Conservation (phyloP, 2,888 invertebrate species). For the Troides helena region DNA sequence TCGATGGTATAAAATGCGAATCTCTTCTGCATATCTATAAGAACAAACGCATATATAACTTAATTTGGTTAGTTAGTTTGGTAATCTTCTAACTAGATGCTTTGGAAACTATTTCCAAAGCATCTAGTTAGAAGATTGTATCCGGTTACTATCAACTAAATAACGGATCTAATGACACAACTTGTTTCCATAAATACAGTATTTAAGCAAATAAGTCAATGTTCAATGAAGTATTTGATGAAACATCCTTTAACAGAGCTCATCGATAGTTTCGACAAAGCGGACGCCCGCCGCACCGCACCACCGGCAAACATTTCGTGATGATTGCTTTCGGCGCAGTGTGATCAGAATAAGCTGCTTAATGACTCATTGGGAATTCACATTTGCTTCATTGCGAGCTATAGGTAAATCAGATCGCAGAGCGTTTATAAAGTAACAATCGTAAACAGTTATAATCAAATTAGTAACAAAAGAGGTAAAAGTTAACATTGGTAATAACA, state of each 20-base stretch:
- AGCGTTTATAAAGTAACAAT: no score
- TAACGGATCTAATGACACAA: no score
- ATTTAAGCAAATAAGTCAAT: no score
- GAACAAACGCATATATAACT: neutral
- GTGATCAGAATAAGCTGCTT: constrained; percentile 73
- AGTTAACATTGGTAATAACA: no score
- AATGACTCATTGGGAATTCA: constrained; percentile 76
- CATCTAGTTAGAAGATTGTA: no score
- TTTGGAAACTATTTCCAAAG: neutral
- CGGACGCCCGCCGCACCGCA: constrained; percentile 41
- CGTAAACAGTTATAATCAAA: no score
- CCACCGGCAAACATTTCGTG: constrained; percentile 68
- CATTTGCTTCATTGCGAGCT: constrained; percentile 61
- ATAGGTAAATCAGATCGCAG: constrained; percentile 33
- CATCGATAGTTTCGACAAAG: constrained; percentile 40
- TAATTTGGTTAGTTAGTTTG: neutral
- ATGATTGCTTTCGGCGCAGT: constrained; percentile 66
- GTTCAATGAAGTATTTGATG: no score
- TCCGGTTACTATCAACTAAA: no score
- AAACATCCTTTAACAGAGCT: constrained; percentile 42
- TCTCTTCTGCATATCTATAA: neutral
- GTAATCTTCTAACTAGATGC: no score
- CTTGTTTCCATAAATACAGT: no score
- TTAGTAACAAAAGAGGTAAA: no score
- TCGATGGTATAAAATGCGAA: neutral